phyloP scores from a whole-genome alignment of 2,797 vertebrate genomes.

The Hoplostethus mediterraneus region DNA sequence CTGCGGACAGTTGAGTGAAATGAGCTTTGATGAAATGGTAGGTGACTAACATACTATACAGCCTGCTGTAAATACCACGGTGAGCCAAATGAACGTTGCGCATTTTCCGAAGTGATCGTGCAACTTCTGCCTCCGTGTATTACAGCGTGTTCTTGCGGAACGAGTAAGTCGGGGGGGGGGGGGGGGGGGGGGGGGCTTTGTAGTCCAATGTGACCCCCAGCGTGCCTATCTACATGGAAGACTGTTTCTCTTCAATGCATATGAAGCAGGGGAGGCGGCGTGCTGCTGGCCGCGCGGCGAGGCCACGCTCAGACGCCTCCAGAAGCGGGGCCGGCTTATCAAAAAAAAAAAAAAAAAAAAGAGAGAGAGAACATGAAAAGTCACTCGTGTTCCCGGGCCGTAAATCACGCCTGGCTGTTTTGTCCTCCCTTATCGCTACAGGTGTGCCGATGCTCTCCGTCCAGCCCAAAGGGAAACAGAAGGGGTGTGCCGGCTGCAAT shows the following conservation, averaged over 20 bases:
- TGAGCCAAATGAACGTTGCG: slow-evolving; percentile 73
- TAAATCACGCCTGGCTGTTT: slow-evolving; percentile 83
- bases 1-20: slow-evolving; percentile 83
- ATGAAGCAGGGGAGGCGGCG: slow-evolving; percentile 80
- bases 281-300: slow-evolving; percentile 67
- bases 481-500: slow-evolving; percentile 99
- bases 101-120: slow-evolving; percentile 69
- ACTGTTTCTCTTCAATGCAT: slow-evolving; percentile 84
- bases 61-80: slow-evolving; percentile 79
- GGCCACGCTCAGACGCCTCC: slow-evolving; percentile 70
- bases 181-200: too few relatives aligned
- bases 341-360: too few relatives aligned
- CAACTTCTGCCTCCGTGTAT: slow-evolving; percentile 65
- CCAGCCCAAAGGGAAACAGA: slow-evolving; percentile 99
- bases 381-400: slow-evolving; percentile 81
- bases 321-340: slow-evolving; percentile 80
- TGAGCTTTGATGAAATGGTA: slow-evolving; percentile 84
- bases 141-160: slow-evolving; percentile 71
- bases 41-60: slow-evolving; percentile 78
- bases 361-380: slow-evolving; percentile 84
- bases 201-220: slow-evolving; percentile 81
- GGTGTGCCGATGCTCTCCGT: slow-evolving; percentile 99
- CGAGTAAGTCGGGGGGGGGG: slow-evolving; percentile 66
- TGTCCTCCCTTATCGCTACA: slow-evolving; percentile 85
- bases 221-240: slow-evolving; percentile 81